Base-by-base conservation (phyloP, 2,888 invertebrate species). In the Pristionchus exspectatus region DNA sequence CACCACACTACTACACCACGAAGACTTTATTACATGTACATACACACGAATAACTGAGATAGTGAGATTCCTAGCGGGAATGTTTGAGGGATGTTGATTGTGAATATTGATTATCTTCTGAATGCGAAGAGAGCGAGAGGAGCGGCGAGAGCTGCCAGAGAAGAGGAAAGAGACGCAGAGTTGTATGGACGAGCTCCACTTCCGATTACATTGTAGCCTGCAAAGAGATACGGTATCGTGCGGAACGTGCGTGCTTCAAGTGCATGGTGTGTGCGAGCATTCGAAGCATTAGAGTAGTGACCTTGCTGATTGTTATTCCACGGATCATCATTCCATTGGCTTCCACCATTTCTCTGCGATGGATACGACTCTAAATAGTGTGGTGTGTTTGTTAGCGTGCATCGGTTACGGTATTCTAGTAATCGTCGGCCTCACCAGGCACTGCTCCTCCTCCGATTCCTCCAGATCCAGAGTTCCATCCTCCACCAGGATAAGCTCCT, bases 151-250 rank as follows among this genome's bases (percentile, higher is more conserved):
- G 84, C 33, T 18, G 21, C 24, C 59, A 85, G 33, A 85, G 84
- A 85, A 24, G 54, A n/a, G 27, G 38, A 30, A 10, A 85, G 59
- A 56, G 84, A 85, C 21, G 84, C 84, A 85, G 84, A 85, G n/a
- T 50, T 81, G 74, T 74, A 38, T 2, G 87, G 87, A 44, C 54
- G 87, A 44, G 30, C 87, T 38, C 87, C 87, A n/a, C 44, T 33
- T 87, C 87, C 87, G 69, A 87, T 87, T 69, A 69, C 87, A 69
- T 30, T 30, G 85, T 56, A 85, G 4, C 85, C 85, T 85, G 85
- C 16, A 59, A n/a, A 30, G 59, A 10, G 56, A 50, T 54, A 81
- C 50, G 44, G 54, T 81, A 81, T 50, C 18, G n/a, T 81, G 77
- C 5, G n/a, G 24, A 12, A 10, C n/a, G 14, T 44, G 50, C 81